These are phyloP conservation scores for Ptilonorhynchus violaceus DNA, from an alignment of 2,113 vertebrate genomes.

Conservation along the genomic window DNA sequence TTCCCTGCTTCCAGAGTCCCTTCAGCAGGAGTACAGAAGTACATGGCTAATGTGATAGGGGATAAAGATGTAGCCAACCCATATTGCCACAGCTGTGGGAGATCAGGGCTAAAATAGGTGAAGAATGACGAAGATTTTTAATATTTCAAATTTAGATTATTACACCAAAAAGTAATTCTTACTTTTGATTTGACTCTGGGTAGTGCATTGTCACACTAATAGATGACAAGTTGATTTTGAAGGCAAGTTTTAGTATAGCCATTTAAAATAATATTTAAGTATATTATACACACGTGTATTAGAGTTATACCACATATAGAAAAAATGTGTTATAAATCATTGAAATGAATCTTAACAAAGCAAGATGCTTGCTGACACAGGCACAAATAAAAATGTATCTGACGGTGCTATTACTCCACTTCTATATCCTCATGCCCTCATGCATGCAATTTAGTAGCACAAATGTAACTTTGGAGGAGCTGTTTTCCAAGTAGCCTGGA, in stretches of 20 bases:
- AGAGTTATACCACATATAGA: neutral
- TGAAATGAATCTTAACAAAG: neutral
- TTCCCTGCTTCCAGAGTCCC: neutral
- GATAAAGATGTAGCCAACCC: neutral
- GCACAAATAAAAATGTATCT: neutral
- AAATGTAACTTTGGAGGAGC: neutral
- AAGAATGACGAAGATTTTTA: neutral
- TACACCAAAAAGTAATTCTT: neutral
- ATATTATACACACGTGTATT: neutral
- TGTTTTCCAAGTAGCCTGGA: constrained; percentile 3
- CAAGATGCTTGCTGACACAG: neutral
- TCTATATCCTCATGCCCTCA: neutral
- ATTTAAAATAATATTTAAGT: neutral
- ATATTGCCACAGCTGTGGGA: neutral
- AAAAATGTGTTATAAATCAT: neutral
- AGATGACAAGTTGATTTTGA: neutral
- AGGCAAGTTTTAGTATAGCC: neutral
- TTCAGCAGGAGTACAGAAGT: neutral
- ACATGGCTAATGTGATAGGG: neutral
- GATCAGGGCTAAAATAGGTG: neutral
- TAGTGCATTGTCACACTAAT: neutral
- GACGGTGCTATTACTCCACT: neutral
- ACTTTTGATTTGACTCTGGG: neutral
- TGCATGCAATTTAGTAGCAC: neutral
- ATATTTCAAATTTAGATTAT: neutral